phyloP scores from a whole-genome alignment of 2,797 vertebrate species.

The Eleutherodactylus coqui region DNA sequence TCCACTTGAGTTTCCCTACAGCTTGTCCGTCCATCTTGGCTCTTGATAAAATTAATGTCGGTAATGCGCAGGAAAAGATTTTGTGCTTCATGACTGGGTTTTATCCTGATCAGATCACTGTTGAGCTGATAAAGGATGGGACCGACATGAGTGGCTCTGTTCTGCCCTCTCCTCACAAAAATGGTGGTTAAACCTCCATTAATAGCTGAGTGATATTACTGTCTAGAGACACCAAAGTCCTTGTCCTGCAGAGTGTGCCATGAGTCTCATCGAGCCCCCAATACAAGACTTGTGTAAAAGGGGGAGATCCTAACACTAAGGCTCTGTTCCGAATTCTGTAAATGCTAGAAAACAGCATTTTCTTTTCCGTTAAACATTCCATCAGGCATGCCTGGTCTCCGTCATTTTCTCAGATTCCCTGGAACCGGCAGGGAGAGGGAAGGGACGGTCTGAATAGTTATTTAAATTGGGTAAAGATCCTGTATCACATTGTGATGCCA shows the following conservation, averaged over 20 bases:
- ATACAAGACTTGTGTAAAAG: too few relatives aligned
- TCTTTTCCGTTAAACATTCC: too few relatives aligned
- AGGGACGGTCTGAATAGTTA: too few relatives aligned
- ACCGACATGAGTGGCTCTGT: not conserved
- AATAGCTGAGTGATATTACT: not conserved
- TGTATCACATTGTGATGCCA: too few relatives aligned
- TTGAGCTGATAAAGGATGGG: slow-evolving; percentile 10
- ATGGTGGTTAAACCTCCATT: not conserved
- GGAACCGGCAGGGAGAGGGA: too few relatives aligned
- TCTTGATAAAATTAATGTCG: not conserved
- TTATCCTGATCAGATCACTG: slow-evolving; percentile 7
- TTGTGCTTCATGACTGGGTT: not conserved
- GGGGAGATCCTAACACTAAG: too few relatives aligned
- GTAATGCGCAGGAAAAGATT: not conserved
- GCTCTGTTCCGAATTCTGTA: too few relatives aligned
- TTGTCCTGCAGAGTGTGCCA: slow-evolving; percentile 16
- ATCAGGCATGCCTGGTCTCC: too few relatives aligned
- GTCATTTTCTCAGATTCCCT: too few relatives aligned
- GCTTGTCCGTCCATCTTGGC: slow-evolving; percentile 19
- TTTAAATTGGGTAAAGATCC: too few relatives aligned
- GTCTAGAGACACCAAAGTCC: not conserved
- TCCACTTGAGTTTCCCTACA: not conserved
- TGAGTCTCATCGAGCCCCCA: not conserved
- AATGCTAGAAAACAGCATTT: too few relatives aligned
- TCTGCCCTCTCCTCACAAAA: not conserved